Base-by-base conservation (phyloP, 2,888 invertebrate genomes). In the Tenodera sinensis region DNA sequence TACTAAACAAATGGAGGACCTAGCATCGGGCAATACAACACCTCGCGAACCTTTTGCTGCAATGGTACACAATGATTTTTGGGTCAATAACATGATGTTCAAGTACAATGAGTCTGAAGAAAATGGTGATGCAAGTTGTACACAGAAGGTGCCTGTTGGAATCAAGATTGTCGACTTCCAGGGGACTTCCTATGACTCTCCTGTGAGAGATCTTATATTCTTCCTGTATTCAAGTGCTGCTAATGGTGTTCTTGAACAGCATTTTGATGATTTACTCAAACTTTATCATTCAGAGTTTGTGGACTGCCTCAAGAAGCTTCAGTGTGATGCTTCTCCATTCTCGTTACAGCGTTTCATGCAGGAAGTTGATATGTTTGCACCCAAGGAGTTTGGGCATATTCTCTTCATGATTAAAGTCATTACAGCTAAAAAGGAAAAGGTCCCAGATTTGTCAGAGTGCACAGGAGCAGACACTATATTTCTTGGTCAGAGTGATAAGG, bases 1-100 rank as follows among this genome's bases (percentile, higher is more conserved):
- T 20, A 6, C 81, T 0, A 83, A 47, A 88, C 89, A 8, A 8
- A 25, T 83, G 28, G 28, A 89, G 6, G 28, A 27, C 9, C 83
- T 20, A 34, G 14, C 1, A 14, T 27, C 6, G 0, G 42, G n/a
- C 7, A n/a, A n/a, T n/a, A 27, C 34, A 42, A 8, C 25, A 14
- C 88, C 88, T 0, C 88, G 90, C 8, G 94, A 94, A 42, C 93
- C 94, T 0, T 96, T 94, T 93, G 94, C 93, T 1, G 94, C 95
- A 0, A 93, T 95, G 28, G 93, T 94, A 1, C 96, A 96, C 91
- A 93, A 93, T 0, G 96, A 96, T 92, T 93, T 95, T 88, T 96
- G 95, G 96, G 94, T 94, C 25, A 95, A 95, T 91, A 96, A 96
- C 91, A 93, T 95, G 1, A 94, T 96, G 94, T 92, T 95, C 25